phyloP scores from a whole-genome alignment of 2,113 vertebrate species.

The Mungos mungo region DNA sequence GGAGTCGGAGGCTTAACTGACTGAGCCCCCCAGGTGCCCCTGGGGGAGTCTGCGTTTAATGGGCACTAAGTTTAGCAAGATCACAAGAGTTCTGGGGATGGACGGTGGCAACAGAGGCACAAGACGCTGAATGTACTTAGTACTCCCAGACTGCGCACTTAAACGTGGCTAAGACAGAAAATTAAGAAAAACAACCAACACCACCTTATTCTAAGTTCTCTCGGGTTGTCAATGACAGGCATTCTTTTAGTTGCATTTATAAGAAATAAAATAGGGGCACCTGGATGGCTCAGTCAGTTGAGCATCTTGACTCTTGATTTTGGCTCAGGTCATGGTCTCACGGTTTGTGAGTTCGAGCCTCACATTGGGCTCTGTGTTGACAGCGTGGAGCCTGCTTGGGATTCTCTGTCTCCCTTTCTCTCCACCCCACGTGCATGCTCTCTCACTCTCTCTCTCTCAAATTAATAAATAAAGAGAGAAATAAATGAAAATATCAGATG shows the following conservation, averaged over 20 bases:
- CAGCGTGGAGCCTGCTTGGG: too few relatives aligned
- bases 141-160: accelerated
- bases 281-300: too few relatives aligned
- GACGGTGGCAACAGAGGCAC: background rate
- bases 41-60: too few relatives aligned
- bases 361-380: too few relatives aligned
- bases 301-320: too few relatives aligned
- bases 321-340: too few relatives aligned
- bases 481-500: background rate
- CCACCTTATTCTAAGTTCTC: background rate
- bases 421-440: too few relatives aligned
- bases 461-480: background rate
- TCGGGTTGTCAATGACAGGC: background rate
- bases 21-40: too few relatives aligned
- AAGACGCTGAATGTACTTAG: background rate
- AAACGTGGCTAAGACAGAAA: background rate
- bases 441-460: too few relatives aligned
- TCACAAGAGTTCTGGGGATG: background rate
- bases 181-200: background rate
- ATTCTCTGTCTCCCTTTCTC: too few relatives aligned
- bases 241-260: background rate
- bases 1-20: too few relatives aligned
- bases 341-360: too few relatives aligned
- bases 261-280: background rate
- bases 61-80: background rate